Conservation (phyloP, 2,113 vertebrate genomes). For the Crotalus viridis region DNA sequence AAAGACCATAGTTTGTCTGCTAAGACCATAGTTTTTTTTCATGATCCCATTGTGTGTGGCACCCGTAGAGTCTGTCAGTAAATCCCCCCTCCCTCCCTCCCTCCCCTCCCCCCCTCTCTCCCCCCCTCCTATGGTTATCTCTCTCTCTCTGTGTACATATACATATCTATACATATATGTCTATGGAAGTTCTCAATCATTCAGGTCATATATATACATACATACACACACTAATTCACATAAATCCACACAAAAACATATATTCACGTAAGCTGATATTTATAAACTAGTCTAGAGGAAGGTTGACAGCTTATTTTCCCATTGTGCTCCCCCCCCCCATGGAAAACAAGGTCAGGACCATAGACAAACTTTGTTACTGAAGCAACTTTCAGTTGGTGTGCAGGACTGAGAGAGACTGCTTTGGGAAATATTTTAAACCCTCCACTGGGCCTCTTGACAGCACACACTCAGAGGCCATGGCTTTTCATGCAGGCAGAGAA, state of each 20-base stretch:
- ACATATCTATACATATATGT: not conserved
- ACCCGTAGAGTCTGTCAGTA: no score
- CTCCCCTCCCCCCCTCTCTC: no score
- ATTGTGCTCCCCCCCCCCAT: not conserved
- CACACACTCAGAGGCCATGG: not conserved
- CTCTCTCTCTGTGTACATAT: not conserved
- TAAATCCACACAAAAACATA: not conserved
- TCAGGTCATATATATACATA: not conserved
- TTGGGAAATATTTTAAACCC: conserved; percentile 50
- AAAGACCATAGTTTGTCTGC: not conserved
- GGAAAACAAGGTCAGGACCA: conserved; percentile 63
- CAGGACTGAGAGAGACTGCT: conserved; percentile 19
- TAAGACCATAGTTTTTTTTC: no score
- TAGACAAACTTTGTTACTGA: conserved; percentile 55
- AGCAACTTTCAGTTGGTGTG: conserved; percentile 28
- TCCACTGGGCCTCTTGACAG: conserved; percentile 38
- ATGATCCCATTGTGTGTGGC: no score
- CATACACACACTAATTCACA: not conserved
- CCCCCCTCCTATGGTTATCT: no score
- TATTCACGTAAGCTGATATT: not conserved
- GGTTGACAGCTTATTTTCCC: not conserved
- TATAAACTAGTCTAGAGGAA: not conserved
- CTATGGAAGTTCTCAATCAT: not conserved
- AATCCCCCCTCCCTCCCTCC: no score
- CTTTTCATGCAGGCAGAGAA: conserved; percentile 11